These are phyloP conservation scores for Arizona elegans DNA, from an alignment of 2,113 vertebrate genomes.

Conservation along the genomic window DNA sequence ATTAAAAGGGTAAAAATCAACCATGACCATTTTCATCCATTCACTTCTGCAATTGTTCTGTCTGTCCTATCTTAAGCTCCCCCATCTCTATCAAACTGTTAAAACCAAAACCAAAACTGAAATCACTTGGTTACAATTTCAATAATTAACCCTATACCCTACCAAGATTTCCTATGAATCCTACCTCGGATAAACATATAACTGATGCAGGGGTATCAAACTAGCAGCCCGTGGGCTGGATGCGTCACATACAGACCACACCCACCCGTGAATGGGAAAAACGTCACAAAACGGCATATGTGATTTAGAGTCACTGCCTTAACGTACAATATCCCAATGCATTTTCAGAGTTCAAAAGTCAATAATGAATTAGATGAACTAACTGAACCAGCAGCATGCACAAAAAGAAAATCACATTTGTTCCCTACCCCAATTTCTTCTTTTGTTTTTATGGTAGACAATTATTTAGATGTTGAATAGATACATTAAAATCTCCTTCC, in stretches of 20 bases:
- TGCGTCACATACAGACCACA: rapidly evolving
- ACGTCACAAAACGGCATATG: too few species aligned
- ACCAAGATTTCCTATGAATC: neutral
- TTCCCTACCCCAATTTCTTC: neutral
- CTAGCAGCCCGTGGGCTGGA: rapidly evolving
- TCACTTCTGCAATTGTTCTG: neutral
- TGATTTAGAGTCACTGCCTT: neutral
- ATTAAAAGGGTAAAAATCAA: neutral
- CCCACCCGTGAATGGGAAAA: too few species aligned
- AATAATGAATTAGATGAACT: neutral
- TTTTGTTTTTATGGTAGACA: neutral
- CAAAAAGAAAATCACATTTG: neutral
- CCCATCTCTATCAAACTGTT: neutral
- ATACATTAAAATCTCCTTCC: neutral
- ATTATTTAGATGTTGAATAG: neutral
- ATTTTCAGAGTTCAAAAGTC: neutral
- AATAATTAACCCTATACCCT: neutral
- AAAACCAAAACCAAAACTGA: neutral
- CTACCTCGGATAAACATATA: neutral
- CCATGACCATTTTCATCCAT: neutral
- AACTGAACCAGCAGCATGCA: neutral
- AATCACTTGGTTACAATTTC: neutral
- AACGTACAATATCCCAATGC: neutral
- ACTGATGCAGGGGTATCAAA: neutral
- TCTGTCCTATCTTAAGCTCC: neutral